phyloP scores from a whole-genome alignment of 2,797 vertebrate species.

The Phalanger gymnotis region DNA sequence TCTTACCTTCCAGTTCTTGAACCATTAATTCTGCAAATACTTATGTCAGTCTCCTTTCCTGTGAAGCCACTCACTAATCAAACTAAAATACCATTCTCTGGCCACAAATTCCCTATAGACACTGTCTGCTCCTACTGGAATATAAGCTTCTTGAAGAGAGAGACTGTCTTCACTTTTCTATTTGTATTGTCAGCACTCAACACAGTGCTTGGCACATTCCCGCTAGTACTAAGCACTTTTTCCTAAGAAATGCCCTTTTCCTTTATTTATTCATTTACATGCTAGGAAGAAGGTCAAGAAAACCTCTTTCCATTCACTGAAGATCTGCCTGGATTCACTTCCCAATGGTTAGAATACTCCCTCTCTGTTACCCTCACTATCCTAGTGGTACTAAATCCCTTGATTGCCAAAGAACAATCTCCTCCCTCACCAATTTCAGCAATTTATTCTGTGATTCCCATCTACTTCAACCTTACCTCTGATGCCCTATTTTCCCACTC shows the following conservation, averaged over 20 bases:
- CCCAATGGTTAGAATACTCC: no score
- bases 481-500: not conserved
- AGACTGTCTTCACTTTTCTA: not conserved
- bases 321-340: not conserved
- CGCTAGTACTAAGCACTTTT: not conserved
- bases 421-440: not conserved
- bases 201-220: not conserved
- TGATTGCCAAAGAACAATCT: not conserved
- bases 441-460: not conserved
- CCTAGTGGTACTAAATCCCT: not conserved
- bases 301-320: not conserved
- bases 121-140: not conserved
- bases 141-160: not conserved
- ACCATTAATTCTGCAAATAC: not conserved
- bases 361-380: not conserved
- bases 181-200: not conserved
- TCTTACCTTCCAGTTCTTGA: not conserved
- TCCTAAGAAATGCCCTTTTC: not conserved
- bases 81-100: not conserved
- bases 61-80: not conserved
- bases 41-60: not conserved
- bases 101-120: not conserved
- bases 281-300: not conserved
- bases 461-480: not conserved
- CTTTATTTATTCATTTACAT: not conserved